Evolutionary conservation across 53 echinoderm and acorn worm genomes (phyloP).

Genomic region (Crossaster papposus): DNA sequence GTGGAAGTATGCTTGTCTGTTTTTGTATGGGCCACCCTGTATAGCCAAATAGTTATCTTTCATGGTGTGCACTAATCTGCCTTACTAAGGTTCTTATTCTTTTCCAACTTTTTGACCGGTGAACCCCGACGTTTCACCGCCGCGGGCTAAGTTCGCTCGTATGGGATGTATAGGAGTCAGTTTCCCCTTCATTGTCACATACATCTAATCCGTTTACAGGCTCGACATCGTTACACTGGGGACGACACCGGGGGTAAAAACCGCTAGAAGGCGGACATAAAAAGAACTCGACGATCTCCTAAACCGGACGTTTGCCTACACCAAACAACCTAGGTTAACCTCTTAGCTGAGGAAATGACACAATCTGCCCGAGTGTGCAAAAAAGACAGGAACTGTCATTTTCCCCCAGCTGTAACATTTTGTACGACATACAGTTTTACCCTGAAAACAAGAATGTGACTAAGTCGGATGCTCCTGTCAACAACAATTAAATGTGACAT

Average conservation of each 20-base stretch:
- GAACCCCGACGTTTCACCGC: neutral
- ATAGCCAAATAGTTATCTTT: no score
- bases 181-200: neutral
- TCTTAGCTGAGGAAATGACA: neutral
- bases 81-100: neutral
- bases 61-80: no score
- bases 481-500: neutral
- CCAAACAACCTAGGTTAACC: neutral
- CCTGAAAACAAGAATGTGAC: neutral
- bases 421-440: no score
- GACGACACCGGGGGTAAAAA: neutral
- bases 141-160: neutral
- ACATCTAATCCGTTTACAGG: slow-evolving; percentile 1
- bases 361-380: neutral
- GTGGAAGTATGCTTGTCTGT: no score
- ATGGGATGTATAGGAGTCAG: neutral
- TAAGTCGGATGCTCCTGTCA: neutral
- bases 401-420: no score
- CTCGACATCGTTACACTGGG: neutral
- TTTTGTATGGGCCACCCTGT: no score
- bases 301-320: neutral
- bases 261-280: neutral
- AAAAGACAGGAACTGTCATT: no score
- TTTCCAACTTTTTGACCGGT: neutral
- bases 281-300: neutral